Evolutionary conservation across 2,888 invertebrate species (phyloP).

Genomic region (Gandaritis pyraliata): DNA sequence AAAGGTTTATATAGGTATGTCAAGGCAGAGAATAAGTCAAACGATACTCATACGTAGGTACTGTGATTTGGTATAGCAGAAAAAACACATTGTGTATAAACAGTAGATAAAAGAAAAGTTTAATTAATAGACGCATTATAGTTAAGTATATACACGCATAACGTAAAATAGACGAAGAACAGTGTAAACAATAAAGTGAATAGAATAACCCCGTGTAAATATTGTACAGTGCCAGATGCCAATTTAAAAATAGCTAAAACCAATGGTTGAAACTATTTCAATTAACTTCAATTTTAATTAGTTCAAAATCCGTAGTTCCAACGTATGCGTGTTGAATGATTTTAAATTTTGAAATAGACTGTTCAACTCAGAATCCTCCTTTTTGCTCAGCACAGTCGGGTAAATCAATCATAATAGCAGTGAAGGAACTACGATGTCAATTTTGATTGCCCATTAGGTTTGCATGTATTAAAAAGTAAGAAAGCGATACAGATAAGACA

Average conservation of each 20-base stretch:
- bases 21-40: too few species aligned
- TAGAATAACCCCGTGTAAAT: neutral
- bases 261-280: neutral
- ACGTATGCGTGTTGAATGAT: neutral
- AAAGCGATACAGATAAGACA: slow-evolving; percentile 39
- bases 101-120: too few species aligned
- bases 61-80: too few species aligned
- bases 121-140: too few species aligned
- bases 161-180: neutral
- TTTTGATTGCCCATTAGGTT: slow-evolving; percentile 32
- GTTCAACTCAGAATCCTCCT: too few species aligned
- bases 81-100: too few species aligned
- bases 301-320: slow-evolving; percentile 13
- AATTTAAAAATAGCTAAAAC: neutral
- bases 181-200: neutral
- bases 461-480: slow-evolving; percentile 6
- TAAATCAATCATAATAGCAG: neutral
- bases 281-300: slow-evolving; percentile 6
- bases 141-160: neutral
- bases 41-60: too few species aligned
- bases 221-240: neutral
- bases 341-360: neutral
- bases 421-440: slow-evolving; percentile 30
- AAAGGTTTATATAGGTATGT: too few species aligned
- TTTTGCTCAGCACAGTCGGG: too few species aligned